A percentile compares a stretch with the other conserved stretches of the same genome.
Evolutionary conservation across 2,888 invertebrate genomes (phyloP).

Genomic region (Parochlus steinenii): DNA sequence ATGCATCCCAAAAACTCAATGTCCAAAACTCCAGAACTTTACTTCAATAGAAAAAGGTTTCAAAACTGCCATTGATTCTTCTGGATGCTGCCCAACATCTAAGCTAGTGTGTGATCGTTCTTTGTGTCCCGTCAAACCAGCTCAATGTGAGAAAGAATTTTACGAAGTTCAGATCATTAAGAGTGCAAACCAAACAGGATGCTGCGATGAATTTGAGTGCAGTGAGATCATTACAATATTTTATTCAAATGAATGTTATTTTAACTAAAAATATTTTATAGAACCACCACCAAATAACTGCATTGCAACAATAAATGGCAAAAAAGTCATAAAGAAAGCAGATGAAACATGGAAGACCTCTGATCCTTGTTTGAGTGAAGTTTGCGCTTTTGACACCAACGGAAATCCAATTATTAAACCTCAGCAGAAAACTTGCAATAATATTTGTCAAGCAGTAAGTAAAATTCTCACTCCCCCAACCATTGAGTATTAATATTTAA

Average conservation of each 20-base stretch:
- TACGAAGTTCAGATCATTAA: conserved; percentile 29
- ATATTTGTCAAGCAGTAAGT: conserved; percentile 27
- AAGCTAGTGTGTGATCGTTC: conserved; percentile 42
- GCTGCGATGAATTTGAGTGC: conserved; percentile 52
- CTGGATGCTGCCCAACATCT: conserved; percentile 55
- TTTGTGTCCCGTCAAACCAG: conserved; percentile 41
- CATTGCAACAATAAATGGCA: conserved; percentile 24
- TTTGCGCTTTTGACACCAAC: conserved; percentile 31
- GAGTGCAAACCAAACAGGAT: conserved; percentile 29
- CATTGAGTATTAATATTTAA: too few relatives aligned
- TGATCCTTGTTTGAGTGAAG: conserved; percentile 37
- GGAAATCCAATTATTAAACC: conserved; percentile 30
- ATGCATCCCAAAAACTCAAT: conserved; percentile 55
- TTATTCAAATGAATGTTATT: conserved; percentile 4
- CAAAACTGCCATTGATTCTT: conserved; percentile 35
- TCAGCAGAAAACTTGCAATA: conserved; percentile 31
- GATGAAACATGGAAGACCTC: conserved; percentile 33
- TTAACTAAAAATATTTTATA: background rate
- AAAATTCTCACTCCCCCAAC: background rate
- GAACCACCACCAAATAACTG: conserved; percentile 25
- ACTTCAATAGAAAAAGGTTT: conserved; percentile 41
- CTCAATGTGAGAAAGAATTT: conserved; percentile 38
- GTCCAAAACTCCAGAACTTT: conserved; percentile 33
- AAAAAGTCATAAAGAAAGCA: conserved; percentile 24
- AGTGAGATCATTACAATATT: conserved; percentile 29